These are phyloP conservation scores for Bhutanitis thaidina DNA, from an alignment of 2,888 invertebrate species.

Conservation along the genomic window DNA sequence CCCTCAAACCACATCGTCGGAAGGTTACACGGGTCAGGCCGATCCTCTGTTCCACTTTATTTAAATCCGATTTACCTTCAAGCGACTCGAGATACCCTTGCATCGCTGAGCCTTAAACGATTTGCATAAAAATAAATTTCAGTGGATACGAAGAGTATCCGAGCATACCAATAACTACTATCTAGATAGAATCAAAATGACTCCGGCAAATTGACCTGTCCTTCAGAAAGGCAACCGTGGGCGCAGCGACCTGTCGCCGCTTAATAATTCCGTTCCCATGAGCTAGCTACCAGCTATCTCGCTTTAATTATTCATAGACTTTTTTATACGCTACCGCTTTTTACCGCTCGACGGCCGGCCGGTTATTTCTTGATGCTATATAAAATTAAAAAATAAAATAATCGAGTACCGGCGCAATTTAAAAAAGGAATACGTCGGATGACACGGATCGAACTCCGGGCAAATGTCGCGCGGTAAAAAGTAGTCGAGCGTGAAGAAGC, in stretches of 20 bases:
- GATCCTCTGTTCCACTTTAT: slow-evolving; percentile 52
- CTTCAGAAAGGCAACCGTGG: slow-evolving; percentile 51
- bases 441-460: slow-evolving; percentile 81
- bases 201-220: slow-evolving; percentile 76
- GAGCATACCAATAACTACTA: slow-evolving; percentile 42
- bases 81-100: slow-evolving; percentile 41
- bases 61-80: slow-evolving; percentile 45
- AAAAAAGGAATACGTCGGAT: slow-evolving; percentile 79
- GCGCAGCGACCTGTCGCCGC: slow-evolving; percentile 69
- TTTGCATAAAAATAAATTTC: slow-evolving; percentile 55
- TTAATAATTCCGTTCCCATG: slow-evolving; percentile 77
- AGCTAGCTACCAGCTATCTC: slow-evolving; percentile 77
- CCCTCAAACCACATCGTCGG: slow-evolving; percentile 63
- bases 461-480: slow-evolving; percentile 80
- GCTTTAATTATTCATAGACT: slow-evolving; percentile 79
- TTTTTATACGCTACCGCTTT: slow-evolving; percentile 74
- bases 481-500: slow-evolving; percentile 62
- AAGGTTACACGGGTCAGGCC: slow-evolving; percentile 51
- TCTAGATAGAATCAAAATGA: slow-evolving; percentile 55
- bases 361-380: slow-evolving; percentile 60
- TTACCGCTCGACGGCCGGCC: slow-evolving; percentile 66
- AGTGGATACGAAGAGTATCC: slow-evolving; percentile 30
- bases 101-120: slow-evolving; percentile 32
- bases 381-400: slow-evolving; percentile 76
- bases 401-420: slow-evolving; percentile 72